phyloP scores from a whole-genome alignment of 2,113 vertebrate genomes.

The Clupea harengus region DNA sequence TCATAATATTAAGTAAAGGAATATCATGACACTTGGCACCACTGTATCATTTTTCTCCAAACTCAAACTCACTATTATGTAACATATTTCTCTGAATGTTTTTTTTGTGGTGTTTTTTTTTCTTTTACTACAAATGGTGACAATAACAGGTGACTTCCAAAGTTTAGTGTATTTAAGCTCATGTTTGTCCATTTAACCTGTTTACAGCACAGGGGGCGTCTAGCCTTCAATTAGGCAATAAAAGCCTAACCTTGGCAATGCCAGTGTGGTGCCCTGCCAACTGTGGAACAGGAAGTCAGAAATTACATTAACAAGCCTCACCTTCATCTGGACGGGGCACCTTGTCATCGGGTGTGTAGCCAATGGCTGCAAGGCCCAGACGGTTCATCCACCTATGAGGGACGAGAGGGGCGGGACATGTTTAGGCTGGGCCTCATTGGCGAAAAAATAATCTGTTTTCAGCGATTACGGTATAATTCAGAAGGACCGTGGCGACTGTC shows the following conservation, averaged over 20 bases:
- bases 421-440: not conserved
- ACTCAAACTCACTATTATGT: too few relatives aligned
- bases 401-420: slow-evolving; percentile 10
- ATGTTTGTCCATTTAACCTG: not conserved
- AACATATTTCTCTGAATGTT: not conserved
- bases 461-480: too few relatives aligned
- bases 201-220: not conserved
- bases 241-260: not conserved
- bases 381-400: slow-evolving; percentile 89
- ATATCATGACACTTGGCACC: too few relatives aligned
- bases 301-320: slow-evolving; percentile 53
- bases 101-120: too few relatives aligned
- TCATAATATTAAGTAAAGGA: too few relatives aligned
- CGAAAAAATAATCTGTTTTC: not conserved
- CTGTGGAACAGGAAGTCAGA: not conserved
- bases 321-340: slow-evolving; percentile 88
- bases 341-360: slow-evolving; percentile 90
- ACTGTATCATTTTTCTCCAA: too few relatives aligned
- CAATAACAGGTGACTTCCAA: not conserved
- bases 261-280: not conserved
- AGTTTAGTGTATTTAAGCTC: not conserved
- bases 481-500: too few relatives aligned
- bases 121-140: not conserved
- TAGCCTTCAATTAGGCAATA: not conserved
- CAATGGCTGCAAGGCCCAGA: slow-evolving; percentile 85